Evolutionary conservation across 1,140 invertebrate species (phyloP).

Genomic region (Globodera rostochiensis): DNA sequence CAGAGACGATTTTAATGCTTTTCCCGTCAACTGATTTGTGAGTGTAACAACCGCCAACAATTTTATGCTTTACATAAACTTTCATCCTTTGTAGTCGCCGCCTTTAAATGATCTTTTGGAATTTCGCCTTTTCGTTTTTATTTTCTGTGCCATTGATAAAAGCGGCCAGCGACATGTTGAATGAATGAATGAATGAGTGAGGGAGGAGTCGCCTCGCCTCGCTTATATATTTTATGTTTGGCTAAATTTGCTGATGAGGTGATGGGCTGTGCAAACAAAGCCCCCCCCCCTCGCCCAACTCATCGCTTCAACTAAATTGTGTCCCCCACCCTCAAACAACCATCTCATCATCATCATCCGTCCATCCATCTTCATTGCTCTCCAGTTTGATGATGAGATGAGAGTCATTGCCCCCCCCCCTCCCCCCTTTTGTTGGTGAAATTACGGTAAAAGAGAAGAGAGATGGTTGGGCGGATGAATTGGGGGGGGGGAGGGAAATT

Average conservation of each 20-base stretch:
- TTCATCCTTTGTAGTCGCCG: background rate
- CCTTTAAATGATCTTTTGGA: background rate
- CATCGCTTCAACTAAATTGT: background rate
- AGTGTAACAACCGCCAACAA: background rate
- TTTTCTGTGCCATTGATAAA: background rate
- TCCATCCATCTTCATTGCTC: slow-evolving; percentile 4
- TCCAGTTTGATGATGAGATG: slow-evolving; percentile 3
- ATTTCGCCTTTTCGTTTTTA: background rate
- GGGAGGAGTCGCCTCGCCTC: background rate
- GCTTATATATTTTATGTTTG: background rate
- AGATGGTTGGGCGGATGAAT: background rate
- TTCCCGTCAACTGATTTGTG: too few species aligned
- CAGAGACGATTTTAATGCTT: too few species aligned
- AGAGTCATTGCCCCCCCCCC: background rate
- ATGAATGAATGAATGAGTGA: too few species aligned
- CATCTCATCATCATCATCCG: background rate
- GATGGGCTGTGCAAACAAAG: background rate
- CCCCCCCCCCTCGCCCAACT: too few species aligned
- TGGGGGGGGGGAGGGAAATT: background rate
- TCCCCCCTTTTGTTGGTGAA: background rate
- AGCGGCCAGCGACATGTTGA: background rate
- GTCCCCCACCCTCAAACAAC: background rate
- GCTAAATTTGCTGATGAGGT: background rate
- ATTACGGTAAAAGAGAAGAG: background rate
- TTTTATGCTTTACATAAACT: background rate